A percentile compares a stretch with the other conserved stretches of the same genome.
phyloP scores from a whole-genome alignment of 2,888 invertebrate genomes.

The Drosophila robusta region DNA sequence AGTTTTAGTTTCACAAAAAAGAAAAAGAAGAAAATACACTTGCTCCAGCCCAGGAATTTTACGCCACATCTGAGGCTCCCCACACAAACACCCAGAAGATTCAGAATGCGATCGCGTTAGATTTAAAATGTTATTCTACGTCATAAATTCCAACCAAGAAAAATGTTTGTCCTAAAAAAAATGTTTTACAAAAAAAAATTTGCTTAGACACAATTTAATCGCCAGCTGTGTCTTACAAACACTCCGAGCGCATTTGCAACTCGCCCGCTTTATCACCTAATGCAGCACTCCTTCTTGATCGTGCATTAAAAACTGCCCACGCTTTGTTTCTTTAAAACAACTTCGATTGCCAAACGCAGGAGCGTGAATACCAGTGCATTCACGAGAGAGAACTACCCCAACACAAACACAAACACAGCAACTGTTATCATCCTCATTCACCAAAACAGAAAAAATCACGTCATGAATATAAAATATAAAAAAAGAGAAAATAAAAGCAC shows the following conservation, averaged over 20 bases:
- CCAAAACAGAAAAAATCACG: conserved; percentile 47
- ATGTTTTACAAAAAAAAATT: too few species aligned
- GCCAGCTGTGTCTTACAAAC: conserved; percentile 17
- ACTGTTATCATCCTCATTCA: conserved; percentile 50
- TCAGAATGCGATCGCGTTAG: too few species aligned
- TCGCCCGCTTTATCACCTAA: conserved; percentile 4
- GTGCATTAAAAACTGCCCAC: conserved; percentile 32
- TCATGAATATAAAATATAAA: conserved; percentile 62
- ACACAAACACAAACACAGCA: conserved; percentile 21
- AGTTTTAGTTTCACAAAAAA: too few species aligned
- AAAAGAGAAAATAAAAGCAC: conserved; percentile 23
- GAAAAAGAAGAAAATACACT: too few species aligned
- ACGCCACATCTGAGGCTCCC: too few species aligned
- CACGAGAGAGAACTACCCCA: conserved; percentile 19
- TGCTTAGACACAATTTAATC: conserved; percentile 15
- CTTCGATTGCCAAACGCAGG: conserved; percentile 38
- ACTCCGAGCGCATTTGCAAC: conserved; percentile 16
- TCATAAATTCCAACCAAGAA: too few species aligned
- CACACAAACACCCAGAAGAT: too few species aligned
- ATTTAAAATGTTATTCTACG: too few species aligned
- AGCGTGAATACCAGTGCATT: conserved; percentile 1
- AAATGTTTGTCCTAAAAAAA: too few species aligned
- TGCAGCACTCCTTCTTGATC: conserved; percentile 47
- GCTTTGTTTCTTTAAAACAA: conserved; percentile 14
- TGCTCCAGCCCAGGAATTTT: too few species aligned